Percentiles rank a stretch among this genome's conserved stretches.
Conservation (phyloP, 1,140 invertebrate species). For the Bradynema listronoti region DNA sequence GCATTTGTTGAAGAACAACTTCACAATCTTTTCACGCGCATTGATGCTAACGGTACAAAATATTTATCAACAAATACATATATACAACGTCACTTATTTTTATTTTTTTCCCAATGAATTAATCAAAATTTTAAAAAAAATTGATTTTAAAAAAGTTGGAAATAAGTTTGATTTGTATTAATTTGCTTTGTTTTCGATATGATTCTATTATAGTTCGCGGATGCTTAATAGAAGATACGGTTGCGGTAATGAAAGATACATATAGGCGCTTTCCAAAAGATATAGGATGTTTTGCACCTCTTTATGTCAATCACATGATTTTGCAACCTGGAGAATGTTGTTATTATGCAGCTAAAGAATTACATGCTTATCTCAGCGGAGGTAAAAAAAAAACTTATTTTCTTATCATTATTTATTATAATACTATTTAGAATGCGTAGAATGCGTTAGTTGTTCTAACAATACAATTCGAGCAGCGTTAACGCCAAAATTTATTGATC, state of each 20-base stretch:
- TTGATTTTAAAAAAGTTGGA: no score
- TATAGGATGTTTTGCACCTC: slow-evolving; percentile 83
- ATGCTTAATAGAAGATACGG: slow-evolving; percentile 55
- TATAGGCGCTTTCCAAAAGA: slow-evolving; percentile 75
- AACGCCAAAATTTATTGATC: slow-evolving; percentile 88
- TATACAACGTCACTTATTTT: no score
- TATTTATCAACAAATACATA: no score
- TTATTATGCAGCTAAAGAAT: slow-evolving; percentile 81
- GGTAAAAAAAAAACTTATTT: slow-evolving; percentile 62
- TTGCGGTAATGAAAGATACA: slow-evolving; percentile 61
- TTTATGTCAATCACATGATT: slow-evolving; percentile 81
- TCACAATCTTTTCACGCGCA: slow-evolving; percentile 9
- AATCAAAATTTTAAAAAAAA: no score
- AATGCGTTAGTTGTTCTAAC: slow-evolving; percentile 97
- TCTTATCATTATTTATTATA: not conserved
- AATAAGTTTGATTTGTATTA: no score
- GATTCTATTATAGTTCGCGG: slow-evolving; percentile 36
- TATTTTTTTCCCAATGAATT: no score
- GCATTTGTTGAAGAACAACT: slow-evolving; percentile 33
- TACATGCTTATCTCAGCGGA: slow-evolving; percentile 90
- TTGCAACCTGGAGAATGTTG: slow-evolving; percentile 81
- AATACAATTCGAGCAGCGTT: slow-evolving; percentile 92
- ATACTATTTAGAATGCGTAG: slow-evolving; percentile 75
- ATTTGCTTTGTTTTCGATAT: no score
- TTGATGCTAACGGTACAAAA: slow-evolving; percentile 17